phyloP scores from a whole-genome alignment of 2,113 vertebrate species.

The Leiothrix lutea region DNA sequence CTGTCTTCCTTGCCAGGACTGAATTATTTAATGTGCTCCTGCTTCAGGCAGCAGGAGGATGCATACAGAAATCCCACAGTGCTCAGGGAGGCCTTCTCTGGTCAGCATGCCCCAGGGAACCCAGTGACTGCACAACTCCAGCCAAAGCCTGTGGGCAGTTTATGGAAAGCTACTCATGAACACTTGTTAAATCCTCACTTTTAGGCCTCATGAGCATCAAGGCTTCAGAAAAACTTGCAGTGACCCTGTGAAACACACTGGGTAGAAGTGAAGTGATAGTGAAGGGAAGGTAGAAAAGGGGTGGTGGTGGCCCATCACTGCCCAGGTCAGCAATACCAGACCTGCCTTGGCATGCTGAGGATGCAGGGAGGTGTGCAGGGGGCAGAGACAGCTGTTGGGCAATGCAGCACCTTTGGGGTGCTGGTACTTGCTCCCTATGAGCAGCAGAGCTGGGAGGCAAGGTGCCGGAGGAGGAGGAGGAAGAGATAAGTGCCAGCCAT shows the following conservation, averaged over 20 bases:
- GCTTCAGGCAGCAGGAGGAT: neutral
- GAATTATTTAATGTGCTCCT: neutral
- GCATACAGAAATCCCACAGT: neutral
- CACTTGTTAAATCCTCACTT: neutral
- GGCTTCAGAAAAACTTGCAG: neutral
- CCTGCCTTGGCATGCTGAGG: neutral
- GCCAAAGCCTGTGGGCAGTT: neutral
- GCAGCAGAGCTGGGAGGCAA: neutral
- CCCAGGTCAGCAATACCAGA: neutral
- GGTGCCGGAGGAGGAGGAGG: neutral
- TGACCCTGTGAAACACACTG: neutral
- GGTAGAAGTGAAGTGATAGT: neutral
- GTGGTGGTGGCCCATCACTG: fast-evolving
- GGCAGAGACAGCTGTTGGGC: neutral
- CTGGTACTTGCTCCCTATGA: fast-evolving
- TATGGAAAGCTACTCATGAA: neutral
- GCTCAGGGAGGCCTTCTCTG: neutral
- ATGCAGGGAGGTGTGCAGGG: neutral
- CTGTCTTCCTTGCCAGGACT: neutral
- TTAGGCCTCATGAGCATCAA: neutral
- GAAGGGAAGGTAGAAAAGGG: neutral
- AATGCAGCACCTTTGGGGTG: neutral
- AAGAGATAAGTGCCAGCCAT: neutral
- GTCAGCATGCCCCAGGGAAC: neutral
- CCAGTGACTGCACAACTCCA: fast-evolving